Percentiles rank a stretch among this genome's conserved stretches.
Evolutionary conservation across 1,140 invertebrate species (phyloP).

Genomic region (Lasioglossum albipes): DNA sequence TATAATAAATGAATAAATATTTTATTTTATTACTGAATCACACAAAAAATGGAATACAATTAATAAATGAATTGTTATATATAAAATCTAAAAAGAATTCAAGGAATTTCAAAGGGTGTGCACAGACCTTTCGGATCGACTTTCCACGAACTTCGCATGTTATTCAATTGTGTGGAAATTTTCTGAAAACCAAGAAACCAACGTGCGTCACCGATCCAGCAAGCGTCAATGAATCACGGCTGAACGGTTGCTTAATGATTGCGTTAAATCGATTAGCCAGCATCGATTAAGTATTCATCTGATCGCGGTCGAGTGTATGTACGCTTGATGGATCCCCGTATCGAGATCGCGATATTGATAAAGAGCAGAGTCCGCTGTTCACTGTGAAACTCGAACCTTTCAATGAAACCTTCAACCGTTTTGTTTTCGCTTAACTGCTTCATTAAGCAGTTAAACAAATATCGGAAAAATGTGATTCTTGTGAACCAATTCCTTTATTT

Average conservation of each 20-base stretch:
- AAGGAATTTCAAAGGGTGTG: no score
- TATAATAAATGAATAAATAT: no score
- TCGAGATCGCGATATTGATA: conserved; percentile 29
- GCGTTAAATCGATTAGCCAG: conserved; percentile 47
- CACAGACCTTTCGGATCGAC: no score
- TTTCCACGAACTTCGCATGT: neutral
- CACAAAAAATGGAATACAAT: no score
- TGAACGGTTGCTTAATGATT: conserved; percentile 65
- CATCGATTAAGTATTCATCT: conserved; percentile 37
- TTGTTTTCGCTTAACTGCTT: neutral
- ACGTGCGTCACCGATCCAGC: neutral
- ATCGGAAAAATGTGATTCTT: no score
- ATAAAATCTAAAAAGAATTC: no score
- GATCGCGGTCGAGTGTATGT: conserved; percentile 4
- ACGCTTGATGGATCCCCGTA: conserved; percentile 23
- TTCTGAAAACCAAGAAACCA: neutral
- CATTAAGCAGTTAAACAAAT: no score
- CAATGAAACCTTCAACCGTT: neutral
- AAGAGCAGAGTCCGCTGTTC: conserved; percentile 1
- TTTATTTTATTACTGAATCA: no score
- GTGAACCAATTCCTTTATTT: no score
- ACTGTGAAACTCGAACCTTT: conserved; percentile 22
- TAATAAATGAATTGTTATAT: no score
- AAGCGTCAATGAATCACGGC: conserved; percentile 12
- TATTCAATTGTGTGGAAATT: neutral